Evolutionary conservation across 2,797 vertebrate species (phyloP).

Genomic region (Gambelia wislizenii): DNA sequence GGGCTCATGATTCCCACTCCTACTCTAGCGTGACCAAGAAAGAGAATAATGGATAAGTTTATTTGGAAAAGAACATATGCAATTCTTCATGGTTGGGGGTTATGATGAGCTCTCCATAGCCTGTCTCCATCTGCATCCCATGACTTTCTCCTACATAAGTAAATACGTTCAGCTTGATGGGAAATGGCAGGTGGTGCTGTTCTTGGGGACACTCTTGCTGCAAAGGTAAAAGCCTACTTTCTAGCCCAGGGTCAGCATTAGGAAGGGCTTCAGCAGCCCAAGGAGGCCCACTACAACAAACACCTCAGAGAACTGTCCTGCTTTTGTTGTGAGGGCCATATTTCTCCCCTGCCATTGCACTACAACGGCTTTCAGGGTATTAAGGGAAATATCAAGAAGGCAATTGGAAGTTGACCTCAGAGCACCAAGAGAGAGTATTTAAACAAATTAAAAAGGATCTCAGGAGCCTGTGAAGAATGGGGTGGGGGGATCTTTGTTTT

Average conservation of each 20-base stretch:
- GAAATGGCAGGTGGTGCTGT: no score
- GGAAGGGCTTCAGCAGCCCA: background rate
- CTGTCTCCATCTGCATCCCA: background rate
- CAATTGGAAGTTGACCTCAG: background rate
- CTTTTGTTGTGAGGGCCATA: background rate
- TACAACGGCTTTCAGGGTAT: background rate
- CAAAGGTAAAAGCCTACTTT: background rate
- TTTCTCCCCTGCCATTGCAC: background rate
- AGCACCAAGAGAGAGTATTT: background rate
- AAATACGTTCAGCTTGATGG: background rate
- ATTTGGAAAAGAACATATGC: background rate
- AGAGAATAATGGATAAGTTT: background rate
- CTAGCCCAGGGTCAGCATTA: background rate
- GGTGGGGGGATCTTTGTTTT: background rate
- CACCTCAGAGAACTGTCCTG: no score
- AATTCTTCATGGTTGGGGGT: background rate
- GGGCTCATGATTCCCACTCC: no score
- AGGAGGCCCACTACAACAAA: background rate
- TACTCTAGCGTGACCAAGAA: background rate
- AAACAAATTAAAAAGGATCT: background rate
- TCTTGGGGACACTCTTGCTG: background rate
- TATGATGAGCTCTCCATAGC: background rate
- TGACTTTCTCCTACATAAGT: background rate
- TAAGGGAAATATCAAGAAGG: background rate
- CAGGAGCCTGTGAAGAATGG: background rate